Base-by-base conservation (phyloP, 2,113 vertebrate species). In the Pollachius pollachius region DNA sequence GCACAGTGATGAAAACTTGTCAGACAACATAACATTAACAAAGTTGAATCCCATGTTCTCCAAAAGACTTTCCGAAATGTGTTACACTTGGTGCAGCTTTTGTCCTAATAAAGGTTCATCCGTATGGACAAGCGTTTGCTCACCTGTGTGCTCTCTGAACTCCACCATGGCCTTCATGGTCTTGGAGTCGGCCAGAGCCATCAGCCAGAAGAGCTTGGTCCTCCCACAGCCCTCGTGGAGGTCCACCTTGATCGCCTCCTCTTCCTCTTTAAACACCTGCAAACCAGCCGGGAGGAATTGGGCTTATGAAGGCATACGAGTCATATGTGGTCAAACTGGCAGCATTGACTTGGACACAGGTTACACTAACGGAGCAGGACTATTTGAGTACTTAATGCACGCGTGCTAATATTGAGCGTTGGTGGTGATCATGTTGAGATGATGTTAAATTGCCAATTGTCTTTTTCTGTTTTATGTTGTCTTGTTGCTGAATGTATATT, bases 141-240 rank as follows among this genome's bases (percentile, higher is more conserved):
- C 92, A 99, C 97, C 97, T 87, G 97, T 99, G 81, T 99, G 97
- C 86, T 99, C 97, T 89, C 97, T 94, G 25, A 99, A 99, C 87
- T 99, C 97, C 79, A 99, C 97, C 97, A 99, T 99, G 27, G 97
- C 97, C 84, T 99, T 99, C 97, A 99, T 98, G 25, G 97, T 99
- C 90, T 99, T 99, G 5, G 97, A 99, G 86, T 99, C 97, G 2
- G 97, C 97, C 74, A 99, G 83, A 16, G 97, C 97, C 97, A 99
- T 99, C 81, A 99, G 91, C 97, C 97, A 99, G 89, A 99, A 99
- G 63, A 99, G 92, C 82, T 99, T 99, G 62, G 97, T 99, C 84
- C 97, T 93, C 64, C 97, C 97, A 85, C 97, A 99, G 1, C 97
- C 97, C 89, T 99, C 97, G 0, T 99, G 97, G 71, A 99, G 96